These are phyloP conservation scores for Iphiclides podalirius DNA, from an alignment of 2,888 invertebrate species.

Conservation along the genomic window DNA sequence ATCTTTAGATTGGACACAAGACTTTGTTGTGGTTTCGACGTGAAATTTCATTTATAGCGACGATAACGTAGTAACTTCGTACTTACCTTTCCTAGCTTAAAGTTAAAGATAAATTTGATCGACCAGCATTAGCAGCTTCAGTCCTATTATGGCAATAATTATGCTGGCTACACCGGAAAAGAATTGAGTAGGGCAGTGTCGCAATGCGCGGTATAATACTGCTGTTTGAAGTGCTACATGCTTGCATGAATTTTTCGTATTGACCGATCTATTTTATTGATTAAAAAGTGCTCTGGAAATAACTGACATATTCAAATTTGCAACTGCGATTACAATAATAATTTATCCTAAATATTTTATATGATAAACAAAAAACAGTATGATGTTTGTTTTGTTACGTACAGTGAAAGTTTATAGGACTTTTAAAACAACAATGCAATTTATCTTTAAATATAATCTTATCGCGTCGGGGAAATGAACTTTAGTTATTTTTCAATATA, in stretches of 20 bases:
- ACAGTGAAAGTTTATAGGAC: neutral
- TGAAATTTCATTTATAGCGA: neutral
- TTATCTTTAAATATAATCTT: conserved; percentile 53
- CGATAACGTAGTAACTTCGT: no score
- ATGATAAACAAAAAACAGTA: neutral
- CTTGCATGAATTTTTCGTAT: no score
- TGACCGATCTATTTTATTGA: no score
- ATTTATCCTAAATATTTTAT: no score
- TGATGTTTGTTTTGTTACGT: neutral
- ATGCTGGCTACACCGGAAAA: neutral
- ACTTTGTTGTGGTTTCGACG: neutral
- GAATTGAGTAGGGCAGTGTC: neutral
- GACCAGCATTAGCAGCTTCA: no score
- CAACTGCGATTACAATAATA: no score
- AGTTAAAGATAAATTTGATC: no score
- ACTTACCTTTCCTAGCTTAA: no score
- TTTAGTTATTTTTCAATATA: conserved; percentile 62
- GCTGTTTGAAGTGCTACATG: no score
- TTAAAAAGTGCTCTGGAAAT: no score
- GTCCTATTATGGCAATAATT: no score
- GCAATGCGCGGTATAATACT: neutral
- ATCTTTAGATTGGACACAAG: conserved; percentile 10
- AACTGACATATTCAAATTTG: no score
- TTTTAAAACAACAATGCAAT: neutral
- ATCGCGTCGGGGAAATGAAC: conserved; percentile 62